These are phyloP conservation scores for Phyllostomus hastatus DNA, from an alignment of 2,113 vertebrate species.

Conservation along the genomic window DNA sequence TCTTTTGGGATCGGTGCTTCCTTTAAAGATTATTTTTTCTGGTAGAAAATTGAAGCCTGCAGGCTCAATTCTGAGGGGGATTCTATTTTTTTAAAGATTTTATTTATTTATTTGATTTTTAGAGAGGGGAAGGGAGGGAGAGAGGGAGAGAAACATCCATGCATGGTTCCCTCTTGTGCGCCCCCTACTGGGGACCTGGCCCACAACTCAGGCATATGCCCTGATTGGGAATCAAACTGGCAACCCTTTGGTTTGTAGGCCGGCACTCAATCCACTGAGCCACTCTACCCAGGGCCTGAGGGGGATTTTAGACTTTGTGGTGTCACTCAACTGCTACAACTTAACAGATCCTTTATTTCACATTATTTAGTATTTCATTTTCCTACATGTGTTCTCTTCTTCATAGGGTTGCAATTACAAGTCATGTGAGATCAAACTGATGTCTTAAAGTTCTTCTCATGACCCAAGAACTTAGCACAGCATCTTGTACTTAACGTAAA, in stretches of 20 bases:
- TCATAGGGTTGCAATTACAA: background rate
- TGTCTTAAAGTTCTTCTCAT: background rate
- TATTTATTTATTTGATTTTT: too few species aligned
- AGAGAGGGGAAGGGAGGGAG: too few species aligned
- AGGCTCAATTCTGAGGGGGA: too few species aligned
- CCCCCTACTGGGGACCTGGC: too few species aligned
- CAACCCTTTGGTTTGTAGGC: too few species aligned
- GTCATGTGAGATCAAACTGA: background rate
- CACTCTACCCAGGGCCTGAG: background rate
- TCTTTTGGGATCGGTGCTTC: background rate
- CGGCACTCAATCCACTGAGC: too few species aligned
- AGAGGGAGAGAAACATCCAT: too few species aligned
- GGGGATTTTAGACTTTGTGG: background rate
- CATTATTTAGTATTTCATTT: background rate
- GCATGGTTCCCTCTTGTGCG: too few species aligned
- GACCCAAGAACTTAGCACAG: background rate
- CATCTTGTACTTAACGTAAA: background rate
- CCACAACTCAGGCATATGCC: too few species aligned
- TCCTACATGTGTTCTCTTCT: background rate
- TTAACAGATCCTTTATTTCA: background rate
- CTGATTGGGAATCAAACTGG: too few species aligned
- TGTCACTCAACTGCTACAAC: background rate
- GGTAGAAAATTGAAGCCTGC: background rate
- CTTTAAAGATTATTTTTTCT: background rate
- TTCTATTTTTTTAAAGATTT: too few species aligned